Base-by-base conservation (phyloP, 2,888 invertebrate genomes). In the Syrista parreyssii region DNA sequence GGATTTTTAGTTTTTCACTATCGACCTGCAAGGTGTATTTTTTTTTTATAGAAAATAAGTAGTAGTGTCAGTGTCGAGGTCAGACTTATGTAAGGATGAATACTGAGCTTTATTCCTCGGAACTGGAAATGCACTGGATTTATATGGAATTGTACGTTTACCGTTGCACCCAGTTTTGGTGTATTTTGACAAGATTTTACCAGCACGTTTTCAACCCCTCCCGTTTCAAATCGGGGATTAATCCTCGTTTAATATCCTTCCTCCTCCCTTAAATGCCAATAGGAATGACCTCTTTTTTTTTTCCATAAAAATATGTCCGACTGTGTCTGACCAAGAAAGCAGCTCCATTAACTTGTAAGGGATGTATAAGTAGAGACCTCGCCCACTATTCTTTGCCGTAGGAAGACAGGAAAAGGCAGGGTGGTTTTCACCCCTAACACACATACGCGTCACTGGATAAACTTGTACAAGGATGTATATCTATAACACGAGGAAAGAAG, bases 131-230 rank as follows among this genome's bases (percentile, higher is more conserved):
- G 68, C 79, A 80, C 79, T 80, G 82, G 81, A 85, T 81, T 36
- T 75, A 80, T 83, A 79, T 79, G 81, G 85, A 83, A 80, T 84
- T 81, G 83, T 85, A 83, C 73, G 83, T 85, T 78, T 33, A 33
- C 0, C 32, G n/a, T 73, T 33, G 23, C 23, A 55, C 23, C 23
- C 23, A 23, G 23, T 55, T 55, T 55, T 55, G 0, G 23, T 23
- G 40, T 55, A 23, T 2, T 23, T 55, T 55, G 23, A 55, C 55
- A 9, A 23, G 9, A 82, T 81, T 83, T 82, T 74, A 75, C 73
- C 79, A 73, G 69, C 75, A 75, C 73, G 77, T 76, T 34, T 3
- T 30, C 23, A 71, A 6, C 11, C 23, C 12, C 33, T 30, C 31
- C 12, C 9, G 3, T 71, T 30, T 12, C 23, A 12, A 30, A n/a